Evolutionary conservation across 2,888 invertebrate genomes (phyloP).

Genomic region (Drosophila recens): DNA sequence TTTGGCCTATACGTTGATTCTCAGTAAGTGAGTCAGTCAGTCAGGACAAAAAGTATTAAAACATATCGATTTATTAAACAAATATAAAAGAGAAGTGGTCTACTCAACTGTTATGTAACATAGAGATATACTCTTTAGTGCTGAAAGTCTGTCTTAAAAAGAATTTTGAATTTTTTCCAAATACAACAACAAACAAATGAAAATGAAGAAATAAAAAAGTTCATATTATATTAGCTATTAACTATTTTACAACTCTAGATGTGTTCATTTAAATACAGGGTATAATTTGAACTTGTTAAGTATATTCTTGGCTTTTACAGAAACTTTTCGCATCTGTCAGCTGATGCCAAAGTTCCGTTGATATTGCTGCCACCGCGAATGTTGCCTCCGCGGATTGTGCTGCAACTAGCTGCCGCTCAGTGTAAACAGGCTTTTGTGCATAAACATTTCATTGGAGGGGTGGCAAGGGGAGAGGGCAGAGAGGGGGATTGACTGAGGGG

Average conservation of each 20-base stretch:
- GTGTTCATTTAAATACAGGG: not conserved
- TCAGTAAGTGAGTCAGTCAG: no score
- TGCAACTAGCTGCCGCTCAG: slow-evolving; percentile 31
- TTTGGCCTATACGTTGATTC: no score
- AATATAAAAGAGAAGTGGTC: no score
- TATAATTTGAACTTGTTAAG: slow-evolving; percentile 1
- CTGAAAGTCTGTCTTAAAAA: no score
- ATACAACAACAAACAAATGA: no score
- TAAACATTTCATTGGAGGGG: slow-evolving; percentile 24
- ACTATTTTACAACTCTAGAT: not conserved
- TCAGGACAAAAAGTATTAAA: no score
- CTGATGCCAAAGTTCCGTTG: slow-evolving; percentile 37
- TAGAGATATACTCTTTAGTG: no score
- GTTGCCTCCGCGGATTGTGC: slow-evolving; percentile 13
- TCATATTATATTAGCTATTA: no score
- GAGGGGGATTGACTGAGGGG: not conserved
- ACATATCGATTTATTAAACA: no score
- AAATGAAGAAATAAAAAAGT: no score
- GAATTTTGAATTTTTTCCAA: no score
- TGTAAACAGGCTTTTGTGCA: slow-evolving; percentile 44
- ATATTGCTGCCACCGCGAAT: slow-evolving; percentile 13
- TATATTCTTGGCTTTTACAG: slow-evolving; percentile 16
- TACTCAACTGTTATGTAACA: no score
- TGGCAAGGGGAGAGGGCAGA: not conserved
- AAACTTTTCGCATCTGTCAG: slow-evolving; percentile 41